Evolutionary conservation across 2,888 invertebrate genomes (phyloP).

Genomic region (Nezara viridula): DNA sequence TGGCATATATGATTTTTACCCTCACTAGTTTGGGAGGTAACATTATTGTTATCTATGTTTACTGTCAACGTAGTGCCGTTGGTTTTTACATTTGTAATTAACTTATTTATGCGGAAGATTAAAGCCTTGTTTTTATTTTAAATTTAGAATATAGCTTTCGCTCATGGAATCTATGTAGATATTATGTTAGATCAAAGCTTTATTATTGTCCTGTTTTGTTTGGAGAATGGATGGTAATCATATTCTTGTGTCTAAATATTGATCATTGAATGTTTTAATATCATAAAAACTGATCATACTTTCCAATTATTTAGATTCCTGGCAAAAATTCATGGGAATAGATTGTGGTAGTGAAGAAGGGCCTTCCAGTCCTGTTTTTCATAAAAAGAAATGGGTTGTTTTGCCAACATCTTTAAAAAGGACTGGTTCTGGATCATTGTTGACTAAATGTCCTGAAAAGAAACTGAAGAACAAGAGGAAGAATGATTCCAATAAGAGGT

Average conservation of each 20-base stretch:
- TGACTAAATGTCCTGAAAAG: neutral
- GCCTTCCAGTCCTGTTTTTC: constrained; percentile 18
- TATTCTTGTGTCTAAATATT: neutral
- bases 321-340: constrained; percentile 46
- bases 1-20: constrained; percentile 18
- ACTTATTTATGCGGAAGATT: neutral
- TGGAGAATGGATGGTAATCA: neutral
- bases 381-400: constrained; percentile 48
- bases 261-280: neutral
- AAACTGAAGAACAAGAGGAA: neutral
- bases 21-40: constrained; percentile 10
- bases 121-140: neutral
- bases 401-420: constrained; percentile 11
- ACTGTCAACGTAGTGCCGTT: neutral
- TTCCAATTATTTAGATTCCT: constrained; percentile 23
- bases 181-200: neutral
- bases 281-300: neutral
- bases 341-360: neutral
- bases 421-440: neutral
- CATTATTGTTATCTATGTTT: neutral
- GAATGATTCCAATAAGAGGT: neutral
- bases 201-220: neutral
- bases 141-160: neutral
- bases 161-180: neutral
- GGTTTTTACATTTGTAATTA: neutral